phyloP scores from a whole-genome alignment of 2,113 vertebrate genomes.

The Geococcyx californianus region DNA sequence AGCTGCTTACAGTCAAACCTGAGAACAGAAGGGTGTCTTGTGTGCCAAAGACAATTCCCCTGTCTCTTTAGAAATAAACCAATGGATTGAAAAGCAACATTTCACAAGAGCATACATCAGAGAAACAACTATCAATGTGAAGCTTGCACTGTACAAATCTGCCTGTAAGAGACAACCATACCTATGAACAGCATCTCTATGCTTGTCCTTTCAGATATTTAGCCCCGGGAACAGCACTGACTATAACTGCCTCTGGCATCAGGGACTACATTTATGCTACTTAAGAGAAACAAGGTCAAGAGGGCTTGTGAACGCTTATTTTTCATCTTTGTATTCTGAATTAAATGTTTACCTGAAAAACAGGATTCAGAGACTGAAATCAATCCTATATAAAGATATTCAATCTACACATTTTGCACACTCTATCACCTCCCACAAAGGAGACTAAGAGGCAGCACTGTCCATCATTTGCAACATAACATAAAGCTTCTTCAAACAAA shows the following conservation, averaged over 20 bases:
- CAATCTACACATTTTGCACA: neutral
- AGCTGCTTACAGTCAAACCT: neutral
- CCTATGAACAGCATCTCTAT: neutral
- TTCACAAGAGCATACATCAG: neutral
- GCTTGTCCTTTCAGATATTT: neutral
- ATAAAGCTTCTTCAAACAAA: neutral
- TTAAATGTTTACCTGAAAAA: neutral
- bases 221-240: neutral
- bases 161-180: neutral
- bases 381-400: neutral
- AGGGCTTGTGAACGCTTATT: neutral
- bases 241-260: neutral
- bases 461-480: neutral
- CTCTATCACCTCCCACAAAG: neutral
- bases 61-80: slow-evolving; percentile 7
- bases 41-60: neutral
- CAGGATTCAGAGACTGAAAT: neutral
- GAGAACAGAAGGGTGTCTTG: neutral
- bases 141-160: neutral
- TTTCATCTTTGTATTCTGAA: neutral
- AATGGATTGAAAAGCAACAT: neutral
- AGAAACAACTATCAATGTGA: neutral
- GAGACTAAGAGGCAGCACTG: neutral
- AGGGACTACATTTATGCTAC: neutral
- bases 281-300: neutral